Percentiles rank a stretch among this genome's conserved stretches.
These are phyloP conservation scores for Gnatocerus cornutus DNA, from an alignment of 2,888 invertebrate species.

Conservation along the genomic window DNA sequence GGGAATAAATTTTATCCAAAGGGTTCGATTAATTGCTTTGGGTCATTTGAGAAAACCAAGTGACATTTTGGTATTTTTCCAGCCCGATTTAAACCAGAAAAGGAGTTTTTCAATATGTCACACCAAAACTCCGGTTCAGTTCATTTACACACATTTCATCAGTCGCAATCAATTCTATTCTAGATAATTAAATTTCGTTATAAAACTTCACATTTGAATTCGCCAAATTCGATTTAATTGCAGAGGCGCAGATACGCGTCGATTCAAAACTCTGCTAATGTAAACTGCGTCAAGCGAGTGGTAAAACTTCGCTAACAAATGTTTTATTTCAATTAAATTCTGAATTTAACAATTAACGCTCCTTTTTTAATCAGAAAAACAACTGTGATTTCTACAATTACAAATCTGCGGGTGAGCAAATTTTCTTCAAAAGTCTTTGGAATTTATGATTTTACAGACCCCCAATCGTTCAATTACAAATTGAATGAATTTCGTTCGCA, in stretches of 20 bases:
- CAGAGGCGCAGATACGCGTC: neutral
- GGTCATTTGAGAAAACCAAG: neutral
- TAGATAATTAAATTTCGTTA: constrained; percentile 8
- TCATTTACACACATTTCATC: constrained; percentile 1
- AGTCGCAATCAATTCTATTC: constrained; percentile 4
- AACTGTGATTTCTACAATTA: too few relatives aligned
- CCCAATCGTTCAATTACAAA: too few relatives aligned
- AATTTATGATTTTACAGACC: too few relatives aligned
- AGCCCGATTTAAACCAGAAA: too few relatives aligned
- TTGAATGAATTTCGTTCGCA: constrained; percentile 43
- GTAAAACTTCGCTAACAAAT: too few relatives aligned
- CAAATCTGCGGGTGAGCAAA: too few relatives aligned
- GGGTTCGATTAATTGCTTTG: constrained; percentile 8
- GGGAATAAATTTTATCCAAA: constrained; percentile 11
- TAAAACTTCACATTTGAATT: constrained; percentile 6
- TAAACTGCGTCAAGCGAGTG: too few relatives aligned
- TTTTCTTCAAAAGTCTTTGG: too few relatives aligned
- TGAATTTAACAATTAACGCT: too few relatives aligned
- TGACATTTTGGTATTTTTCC: neutral
- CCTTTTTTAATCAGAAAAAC: too few relatives aligned
- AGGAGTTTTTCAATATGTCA: too few relatives aligned
- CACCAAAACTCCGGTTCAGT: neutral
- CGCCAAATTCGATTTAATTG: constrained; percentile 5
- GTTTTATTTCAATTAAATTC: neutral
- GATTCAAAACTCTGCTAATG: too few relatives aligned